Evolutionary conservation across 2,888 invertebrate species (phyloP).

Genomic region (Matsumyia berberina): DNA sequence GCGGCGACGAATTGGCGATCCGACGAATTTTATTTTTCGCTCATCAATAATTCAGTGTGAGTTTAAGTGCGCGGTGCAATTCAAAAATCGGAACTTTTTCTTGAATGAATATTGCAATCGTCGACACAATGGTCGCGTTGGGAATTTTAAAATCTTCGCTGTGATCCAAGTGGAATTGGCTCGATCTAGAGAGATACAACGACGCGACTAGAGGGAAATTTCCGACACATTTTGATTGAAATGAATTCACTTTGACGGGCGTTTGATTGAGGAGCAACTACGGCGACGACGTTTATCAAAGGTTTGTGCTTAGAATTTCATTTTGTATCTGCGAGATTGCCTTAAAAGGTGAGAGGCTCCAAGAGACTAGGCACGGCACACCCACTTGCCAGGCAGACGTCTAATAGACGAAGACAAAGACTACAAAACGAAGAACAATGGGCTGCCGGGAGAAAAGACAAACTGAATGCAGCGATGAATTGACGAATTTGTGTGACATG

Average conservation of each 20-base stretch:
- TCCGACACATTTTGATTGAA: constrained; percentile 66
- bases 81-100: constrained; percentile 51
- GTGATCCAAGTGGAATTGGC: neutral
- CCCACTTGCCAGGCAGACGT: constrained; percentile 54
- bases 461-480: neutral
- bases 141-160: constrained; percentile 51
- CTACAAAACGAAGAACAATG: neutral
- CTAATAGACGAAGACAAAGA: constrained; percentile 25
- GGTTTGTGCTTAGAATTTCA: constrained; percentile 68
- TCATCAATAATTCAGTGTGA: constrained; percentile 74
- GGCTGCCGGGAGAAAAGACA: constrained; percentile 30
- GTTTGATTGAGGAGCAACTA: constrained; percentile 51
- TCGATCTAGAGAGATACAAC: neutral
- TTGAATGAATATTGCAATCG: constrained; percentile 64
- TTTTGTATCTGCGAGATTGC: constrained; percentile 23
- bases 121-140: constrained; percentile 20
- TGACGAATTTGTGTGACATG: constrained; percentile 56
- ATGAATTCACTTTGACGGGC: constrained; percentile 61
- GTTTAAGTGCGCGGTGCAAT: constrained; percentile 53
- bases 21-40: constrained; percentile 26
- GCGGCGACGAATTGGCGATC: constrained; percentile 27
- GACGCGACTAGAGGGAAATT: constrained; percentile 48
- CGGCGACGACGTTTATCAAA: constrained; percentile 51
- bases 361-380: constrained; percentile 54
- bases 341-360: constrained; percentile 32